These are phyloP conservation scores for Turritopsis rubra DNA, from an alignment of 30 jellyfish, hydroid and myxozoan genomes.

Conservation along the genomic window DNA sequence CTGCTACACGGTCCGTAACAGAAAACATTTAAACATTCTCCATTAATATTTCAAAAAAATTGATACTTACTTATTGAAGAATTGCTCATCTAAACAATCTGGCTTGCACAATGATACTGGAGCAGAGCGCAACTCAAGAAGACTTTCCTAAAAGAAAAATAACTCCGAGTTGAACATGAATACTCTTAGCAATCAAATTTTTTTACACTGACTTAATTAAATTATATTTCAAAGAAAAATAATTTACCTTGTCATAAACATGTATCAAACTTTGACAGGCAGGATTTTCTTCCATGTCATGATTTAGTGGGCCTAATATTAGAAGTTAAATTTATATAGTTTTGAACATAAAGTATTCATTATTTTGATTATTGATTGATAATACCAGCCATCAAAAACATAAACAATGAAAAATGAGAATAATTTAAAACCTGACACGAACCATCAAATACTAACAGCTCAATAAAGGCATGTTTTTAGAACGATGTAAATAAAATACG, in stretches of 20 bases:
- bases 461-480: too few species aligned
- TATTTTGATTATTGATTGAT: too few species aligned
- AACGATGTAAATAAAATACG: too few species aligned
- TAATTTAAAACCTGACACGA: too few species aligned
- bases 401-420: too few species aligned
- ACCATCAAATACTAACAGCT: too few species aligned
- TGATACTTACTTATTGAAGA: conserved; percentile 34
- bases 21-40: too few species aligned
- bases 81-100: conserved; percentile 52
- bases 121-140: conserved; percentile 71
- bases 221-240: background rate
- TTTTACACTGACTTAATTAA: background rate
- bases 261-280: background rate
- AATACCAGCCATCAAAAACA: too few species aligned
- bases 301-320: background rate
- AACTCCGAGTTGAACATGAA: background rate
- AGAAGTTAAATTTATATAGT: background rate
- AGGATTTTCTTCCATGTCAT: conserved; percentile 3
- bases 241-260: background rate
- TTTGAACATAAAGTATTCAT: background rate
- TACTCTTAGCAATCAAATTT: background rate
- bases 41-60: background rate
- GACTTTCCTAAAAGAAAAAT: conserved; percentile 45
- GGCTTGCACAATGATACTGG: conserved; percentile 67
- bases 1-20: too few species aligned